Evolutionary conservation across 2,113 vertebrate species (phyloP), one percentile per base, ranked within the genome.

Genomic region (Vidua macroura): DNA sequence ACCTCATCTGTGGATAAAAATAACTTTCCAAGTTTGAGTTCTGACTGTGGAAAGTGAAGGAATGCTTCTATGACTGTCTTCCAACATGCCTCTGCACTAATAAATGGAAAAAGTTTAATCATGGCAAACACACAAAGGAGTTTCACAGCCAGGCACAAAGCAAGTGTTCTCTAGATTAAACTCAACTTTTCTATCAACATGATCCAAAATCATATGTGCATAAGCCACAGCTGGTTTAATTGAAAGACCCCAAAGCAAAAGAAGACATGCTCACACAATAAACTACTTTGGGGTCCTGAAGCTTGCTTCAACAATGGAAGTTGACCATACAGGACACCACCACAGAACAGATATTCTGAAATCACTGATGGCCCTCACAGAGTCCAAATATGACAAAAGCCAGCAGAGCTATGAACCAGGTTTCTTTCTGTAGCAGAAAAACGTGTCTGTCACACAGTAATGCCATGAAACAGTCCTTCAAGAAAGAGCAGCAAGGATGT

Each of bases 61-160:
- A 86, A 88, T 68, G 80, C 25, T 44, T 52, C 44, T 56, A 13
- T 30, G 93, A 82, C 37, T 62, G 31, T 21, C 74, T 90, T 94
- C 84, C 89, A 95, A 33, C 35, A 59, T 2, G 55, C 59, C 75
- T 63, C 75, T 90, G 75, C 78, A 75, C 66, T 69, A 49, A 91
- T 33, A 78, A 76, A 74, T 85, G 93, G 95, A 94, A 96, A 97
- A 92, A 53, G 63, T 95, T 87, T 73, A 64, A 91, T 86, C 84
- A 33, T 24, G 49, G 70, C 75, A 90, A 87, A 66, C 31, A 81
- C 60, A 78, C 56, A 78, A 37, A 19, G 25, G 60, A 89, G 62
- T 35, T 73, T 82, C 74, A 76, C 24, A 92, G 83, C n/a, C 72
- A 96, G 33, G 25, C 72, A 80, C 44, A 89, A 87, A 69, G 55